A percentile compares a stretch with the other conserved stretches of the same genome.
These are phyloP conservation scores for Parthenolecanium corni DNA, from an alignment of 2,888 invertebrate genomes.

Conservation along the genomic window DNA sequence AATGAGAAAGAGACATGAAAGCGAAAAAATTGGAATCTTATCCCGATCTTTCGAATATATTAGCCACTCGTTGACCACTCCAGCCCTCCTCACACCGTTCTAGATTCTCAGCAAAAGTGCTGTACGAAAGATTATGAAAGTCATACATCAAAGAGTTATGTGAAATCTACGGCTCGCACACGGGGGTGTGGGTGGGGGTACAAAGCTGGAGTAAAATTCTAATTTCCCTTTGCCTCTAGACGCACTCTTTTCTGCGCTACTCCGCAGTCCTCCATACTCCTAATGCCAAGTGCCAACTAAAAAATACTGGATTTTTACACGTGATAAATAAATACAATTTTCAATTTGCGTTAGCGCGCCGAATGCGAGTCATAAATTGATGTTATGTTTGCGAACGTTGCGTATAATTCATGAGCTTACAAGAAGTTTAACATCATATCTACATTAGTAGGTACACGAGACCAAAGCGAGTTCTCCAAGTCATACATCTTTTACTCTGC, in stretches of 20 bases:
- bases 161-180: slow-evolving; percentile 1
- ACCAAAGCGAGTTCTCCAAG: neutral
- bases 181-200: too few relatives aligned
- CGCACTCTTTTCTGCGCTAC: neutral
- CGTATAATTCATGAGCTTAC: slow-evolving; percentile 26
- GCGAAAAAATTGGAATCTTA: too few relatives aligned
- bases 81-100: too few relatives aligned
- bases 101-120: too few relatives aligned
- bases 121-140: slow-evolving; percentile 8
- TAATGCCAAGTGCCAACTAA: neutral
- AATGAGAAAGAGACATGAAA: too few relatives aligned
- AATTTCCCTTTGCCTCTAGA: slow-evolving; percentile 9
- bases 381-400: slow-evolving; percentile 15
- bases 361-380: slow-evolving; percentile 25
- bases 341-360: slow-evolving; percentile 19
- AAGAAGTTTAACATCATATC: slow-evolving; percentile 28
- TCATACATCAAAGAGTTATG: slow-evolving; percentile 16
- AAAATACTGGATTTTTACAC: slow-evolving; percentile 20
- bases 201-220: too few relatives aligned
- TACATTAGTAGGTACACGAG: slow-evolving; percentile 22
- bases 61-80: too few relatives aligned
- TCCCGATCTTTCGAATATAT: too few relatives aligned
- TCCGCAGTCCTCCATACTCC: too few relatives aligned
- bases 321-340: slow-evolving; percentile 25
- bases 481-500: too few relatives aligned